These are phyloP conservation scores for Pantherophis guttatus DNA, from an alignment of 2,113 vertebrate species.

Conservation along the genomic window DNA sequence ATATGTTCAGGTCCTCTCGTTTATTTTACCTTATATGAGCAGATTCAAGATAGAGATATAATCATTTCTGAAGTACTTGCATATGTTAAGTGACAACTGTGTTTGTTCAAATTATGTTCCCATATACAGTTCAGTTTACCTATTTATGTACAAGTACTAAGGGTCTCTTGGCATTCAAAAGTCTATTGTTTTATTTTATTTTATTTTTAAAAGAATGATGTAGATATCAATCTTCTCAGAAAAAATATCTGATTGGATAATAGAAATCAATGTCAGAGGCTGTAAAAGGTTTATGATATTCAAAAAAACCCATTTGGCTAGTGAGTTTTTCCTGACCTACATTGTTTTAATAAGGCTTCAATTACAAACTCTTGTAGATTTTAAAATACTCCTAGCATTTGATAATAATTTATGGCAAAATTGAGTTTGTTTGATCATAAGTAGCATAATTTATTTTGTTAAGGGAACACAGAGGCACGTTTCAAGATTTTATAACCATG, in stretches of 20 bases:
- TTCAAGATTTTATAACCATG: background rate
- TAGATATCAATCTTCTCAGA: background rate
- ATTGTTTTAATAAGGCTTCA: slow-evolving; percentile 6
- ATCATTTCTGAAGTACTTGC: background rate
- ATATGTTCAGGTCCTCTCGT: background rate
- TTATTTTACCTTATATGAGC: background rate
- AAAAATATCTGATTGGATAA: background rate
- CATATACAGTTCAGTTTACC: background rate
- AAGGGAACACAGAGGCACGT: background rate
- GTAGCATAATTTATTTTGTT: background rate
- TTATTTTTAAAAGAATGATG: background rate
- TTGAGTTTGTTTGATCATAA: background rate
- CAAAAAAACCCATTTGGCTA: background rate
- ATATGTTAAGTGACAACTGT: background rate
- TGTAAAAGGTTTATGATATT: slow-evolving; percentile 20
- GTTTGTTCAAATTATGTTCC: background rate
- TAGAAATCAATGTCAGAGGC: background rate
- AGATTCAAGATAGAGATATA: background rate
- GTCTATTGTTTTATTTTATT: background rate
- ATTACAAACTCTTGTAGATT: slow-evolving; percentile 7
- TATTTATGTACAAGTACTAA: background rate
- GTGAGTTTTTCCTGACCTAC: background rate
- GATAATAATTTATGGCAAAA: slow-evolving; percentile 21
- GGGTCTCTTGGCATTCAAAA: background rate
- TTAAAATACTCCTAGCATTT: slow-evolving; percentile 36